Conservation (phyloP, 2,797 vertebrate species). For the Cirrhinus mrigala region DNA sequence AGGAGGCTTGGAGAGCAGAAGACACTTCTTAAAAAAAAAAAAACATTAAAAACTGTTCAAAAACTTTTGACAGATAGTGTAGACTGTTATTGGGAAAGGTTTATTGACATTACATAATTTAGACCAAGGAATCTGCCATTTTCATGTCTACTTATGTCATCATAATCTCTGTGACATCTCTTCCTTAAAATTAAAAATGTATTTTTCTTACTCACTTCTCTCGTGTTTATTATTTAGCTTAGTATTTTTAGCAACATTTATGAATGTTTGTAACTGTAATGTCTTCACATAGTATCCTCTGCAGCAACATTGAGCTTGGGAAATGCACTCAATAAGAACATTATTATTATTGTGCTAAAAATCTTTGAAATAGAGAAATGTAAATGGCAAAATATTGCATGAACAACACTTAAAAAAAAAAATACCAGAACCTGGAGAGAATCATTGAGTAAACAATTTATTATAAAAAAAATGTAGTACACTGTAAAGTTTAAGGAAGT, state of each 20-base stretch:
- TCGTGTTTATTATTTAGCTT: background rate
- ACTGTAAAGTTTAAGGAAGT: conserved; percentile 90
- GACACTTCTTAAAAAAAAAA: too few species aligned
- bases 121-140: background rate
- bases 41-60: too few species aligned
- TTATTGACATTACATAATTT: background rate
- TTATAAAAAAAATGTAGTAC: conserved; percentile 86
- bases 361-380: background rate
- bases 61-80: too few species aligned
- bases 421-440: background rate
- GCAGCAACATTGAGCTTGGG: background rate
- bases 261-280: background rate
- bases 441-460: conserved; percentile 79
- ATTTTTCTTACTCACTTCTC: too few species aligned
- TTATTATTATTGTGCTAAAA: background rate
- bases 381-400: background rate
- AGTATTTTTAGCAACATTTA: background rate
- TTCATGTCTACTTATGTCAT: background rate
- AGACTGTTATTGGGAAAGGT: background rate
- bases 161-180: background rate
- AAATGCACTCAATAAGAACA: background rate
- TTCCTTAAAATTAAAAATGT: background rate
- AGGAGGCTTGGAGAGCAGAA: too few species aligned
- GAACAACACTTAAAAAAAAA: conserved; percentile 28
- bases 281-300: background rate